Conservation (phyloP, 2,888 invertebrate genomes). For the Drosophila cracens region DNA sequence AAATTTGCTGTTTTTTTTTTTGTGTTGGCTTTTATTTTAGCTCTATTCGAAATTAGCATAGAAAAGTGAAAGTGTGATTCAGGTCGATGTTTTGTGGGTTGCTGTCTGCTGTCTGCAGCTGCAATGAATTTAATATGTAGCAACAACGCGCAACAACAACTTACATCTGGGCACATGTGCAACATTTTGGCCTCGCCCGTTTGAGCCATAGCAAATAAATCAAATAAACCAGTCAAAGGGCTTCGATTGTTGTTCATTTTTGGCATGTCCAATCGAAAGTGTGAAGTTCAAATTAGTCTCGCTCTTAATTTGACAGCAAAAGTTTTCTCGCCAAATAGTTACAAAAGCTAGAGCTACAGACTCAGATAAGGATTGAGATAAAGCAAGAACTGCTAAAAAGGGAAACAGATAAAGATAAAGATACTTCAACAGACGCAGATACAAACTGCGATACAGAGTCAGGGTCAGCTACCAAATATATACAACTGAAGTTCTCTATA, state of each 20-base stretch:
- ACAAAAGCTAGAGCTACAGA: background rate
- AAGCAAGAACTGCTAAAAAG: background rate
- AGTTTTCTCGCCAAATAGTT: background rate
- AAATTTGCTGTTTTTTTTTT: constrained; percentile 24
- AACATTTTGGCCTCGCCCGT: constrained; percentile 56
- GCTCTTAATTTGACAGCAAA: background rate
- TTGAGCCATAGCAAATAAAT: background rate
- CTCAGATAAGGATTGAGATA: background rate
- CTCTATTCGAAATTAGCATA: constrained; percentile 68
- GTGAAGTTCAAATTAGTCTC: background rate
- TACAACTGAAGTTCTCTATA: background rate
- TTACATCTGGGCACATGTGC: constrained; percentile 54
- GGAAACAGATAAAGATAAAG: background rate
- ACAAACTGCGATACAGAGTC: background rate
- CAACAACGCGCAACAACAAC: constrained; percentile 43
- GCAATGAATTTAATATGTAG: constrained; percentile 72
- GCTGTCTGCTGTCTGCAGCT: constrained; percentile 59
- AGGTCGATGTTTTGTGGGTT: constrained; percentile 41
- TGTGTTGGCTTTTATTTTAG: constrained; percentile 14
- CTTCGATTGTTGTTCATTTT: constrained; percentile 54
- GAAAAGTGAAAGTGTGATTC: constrained; percentile 70
- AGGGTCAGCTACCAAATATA: background rate
- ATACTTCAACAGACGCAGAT: constrained; percentile 12
- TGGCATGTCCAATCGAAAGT: constrained; percentile 10
- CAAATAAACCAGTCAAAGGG: constrained; percentile 60